Percentiles rank a stretch among this genome's conserved stretches.
Evolutionary conservation across 2,113 vertebrate species (phyloP).

Genomic region (Hippocampus abdominalis): DNA sequence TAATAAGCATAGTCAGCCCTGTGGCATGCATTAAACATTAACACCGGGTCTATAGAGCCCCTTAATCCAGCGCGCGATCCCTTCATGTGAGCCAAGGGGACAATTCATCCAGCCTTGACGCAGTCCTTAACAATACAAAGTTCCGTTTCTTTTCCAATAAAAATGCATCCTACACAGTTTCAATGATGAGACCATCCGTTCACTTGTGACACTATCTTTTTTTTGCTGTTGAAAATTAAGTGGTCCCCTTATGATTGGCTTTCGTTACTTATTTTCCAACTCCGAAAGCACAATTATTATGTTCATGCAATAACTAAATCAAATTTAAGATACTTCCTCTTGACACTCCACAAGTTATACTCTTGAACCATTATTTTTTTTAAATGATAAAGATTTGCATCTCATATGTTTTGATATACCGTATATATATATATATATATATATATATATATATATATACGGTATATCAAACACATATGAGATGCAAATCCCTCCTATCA

Average conservation of each 20-base stretch:
- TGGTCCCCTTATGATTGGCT: neutral
- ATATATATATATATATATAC: too few species aligned
- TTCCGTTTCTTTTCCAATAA: slow-evolving; percentile 4
- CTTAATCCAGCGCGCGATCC: slow-evolving; percentile 47
- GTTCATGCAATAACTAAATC: neutral
- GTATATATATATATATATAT: too few species aligned
- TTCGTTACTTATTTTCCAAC: neutral
- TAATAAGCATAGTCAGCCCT: slow-evolving; percentile 53
- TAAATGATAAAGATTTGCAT: neutral
- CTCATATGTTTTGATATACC: neutral
- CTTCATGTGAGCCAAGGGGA: slow-evolving; percentile 44
- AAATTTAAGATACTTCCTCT: neutral
- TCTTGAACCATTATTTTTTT: neutral
- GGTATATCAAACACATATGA: too few species aligned
- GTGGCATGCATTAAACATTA: slow-evolving; percentile 65
- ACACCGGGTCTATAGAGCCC: slow-evolving; percentile 47
- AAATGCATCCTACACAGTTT: slow-evolving; percentile 9
- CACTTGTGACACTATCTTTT: neutral
- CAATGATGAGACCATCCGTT: neutral
- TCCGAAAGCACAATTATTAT: neutral
- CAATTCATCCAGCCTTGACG: slow-evolving; percentile 19
- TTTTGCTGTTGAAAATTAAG: neutral
- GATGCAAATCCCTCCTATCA: too few species aligned
- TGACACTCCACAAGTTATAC: neutral
- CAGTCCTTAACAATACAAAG: slow-evolving; percentile 16